Evolutionary conservation across 2,113 vertebrate species (phyloP).

Genomic region (Hipposideros armiger): DNA sequence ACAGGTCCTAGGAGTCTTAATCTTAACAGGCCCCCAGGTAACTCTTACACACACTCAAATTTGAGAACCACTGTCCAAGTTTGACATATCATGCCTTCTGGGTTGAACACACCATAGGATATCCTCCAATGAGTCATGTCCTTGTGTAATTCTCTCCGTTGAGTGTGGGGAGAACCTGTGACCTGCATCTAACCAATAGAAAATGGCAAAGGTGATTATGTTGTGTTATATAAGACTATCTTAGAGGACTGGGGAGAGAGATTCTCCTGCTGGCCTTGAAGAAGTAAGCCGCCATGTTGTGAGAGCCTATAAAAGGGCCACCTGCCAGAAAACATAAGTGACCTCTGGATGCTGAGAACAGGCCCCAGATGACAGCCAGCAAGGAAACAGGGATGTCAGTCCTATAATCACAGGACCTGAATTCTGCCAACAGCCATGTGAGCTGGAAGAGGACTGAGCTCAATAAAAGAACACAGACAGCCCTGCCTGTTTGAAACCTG

Average conservation of each 20-base stretch:
- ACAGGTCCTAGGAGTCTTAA: neutral
- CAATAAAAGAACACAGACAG: neutral
- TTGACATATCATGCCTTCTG: neutral
- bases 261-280: neutral
- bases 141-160: neutral
- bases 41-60: neutral
- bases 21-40: neutral
- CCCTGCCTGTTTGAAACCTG: neutral
- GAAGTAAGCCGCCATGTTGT: neutral
- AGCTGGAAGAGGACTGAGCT: neutral
- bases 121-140: neutral
- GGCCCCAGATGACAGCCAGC: neutral
- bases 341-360: neutral
- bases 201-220: neutral
- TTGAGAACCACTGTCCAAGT: neutral
- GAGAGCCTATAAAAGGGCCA: neutral
- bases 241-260: neutral
- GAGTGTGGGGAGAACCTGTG: neutral
- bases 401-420: slow-evolving; percentile 12
- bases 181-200: neutral
- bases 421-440: neutral
- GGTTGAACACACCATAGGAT: neutral
- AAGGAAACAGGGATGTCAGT: neutral
- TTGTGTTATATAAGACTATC: neutral
- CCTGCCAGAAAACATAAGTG: neutral